Conservation (phyloP, 2,888 invertebrate genomes). For the Nezara viridula region DNA sequence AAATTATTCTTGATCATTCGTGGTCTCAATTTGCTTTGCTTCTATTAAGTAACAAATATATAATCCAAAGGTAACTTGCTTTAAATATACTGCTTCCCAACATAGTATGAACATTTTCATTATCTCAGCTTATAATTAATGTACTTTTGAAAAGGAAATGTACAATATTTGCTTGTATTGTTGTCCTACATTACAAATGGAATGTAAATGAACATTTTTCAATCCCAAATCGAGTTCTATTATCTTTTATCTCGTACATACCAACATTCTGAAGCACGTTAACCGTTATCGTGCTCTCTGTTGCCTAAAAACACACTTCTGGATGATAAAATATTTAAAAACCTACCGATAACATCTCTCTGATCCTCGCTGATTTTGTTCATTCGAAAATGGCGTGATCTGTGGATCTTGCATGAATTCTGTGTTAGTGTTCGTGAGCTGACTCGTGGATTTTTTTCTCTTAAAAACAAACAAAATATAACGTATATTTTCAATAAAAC, state of each 20-base stretch:
- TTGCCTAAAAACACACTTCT: background rate
- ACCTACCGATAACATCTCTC: background rate
- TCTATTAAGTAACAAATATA: no score
- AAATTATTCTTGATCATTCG: no score
- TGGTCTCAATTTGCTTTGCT: no score
- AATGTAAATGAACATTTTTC: background rate
- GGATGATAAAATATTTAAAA: background rate
- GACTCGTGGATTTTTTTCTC: background rate
- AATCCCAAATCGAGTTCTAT: background rate
- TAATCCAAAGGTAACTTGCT: no score
- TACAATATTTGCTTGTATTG: no score
- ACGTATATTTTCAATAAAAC: no score
- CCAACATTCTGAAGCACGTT: background rate
- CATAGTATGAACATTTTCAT: no score
- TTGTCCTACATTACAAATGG: background rate
- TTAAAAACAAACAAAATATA: background rate
- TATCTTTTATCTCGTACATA: background rate
- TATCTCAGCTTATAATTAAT: no score
- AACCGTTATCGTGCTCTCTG: background rate
- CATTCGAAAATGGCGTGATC: slow-evolving; percentile 18
- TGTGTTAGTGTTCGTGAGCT: background rate
- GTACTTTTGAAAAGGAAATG: no score
- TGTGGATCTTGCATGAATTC: background rate
- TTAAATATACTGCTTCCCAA: no score
- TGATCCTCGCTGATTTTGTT: background rate